These are phyloP conservation scores for Falco cherrug DNA, from an alignment of 2,797 vertebrate genomes.

Conservation along the genomic window DNA sequence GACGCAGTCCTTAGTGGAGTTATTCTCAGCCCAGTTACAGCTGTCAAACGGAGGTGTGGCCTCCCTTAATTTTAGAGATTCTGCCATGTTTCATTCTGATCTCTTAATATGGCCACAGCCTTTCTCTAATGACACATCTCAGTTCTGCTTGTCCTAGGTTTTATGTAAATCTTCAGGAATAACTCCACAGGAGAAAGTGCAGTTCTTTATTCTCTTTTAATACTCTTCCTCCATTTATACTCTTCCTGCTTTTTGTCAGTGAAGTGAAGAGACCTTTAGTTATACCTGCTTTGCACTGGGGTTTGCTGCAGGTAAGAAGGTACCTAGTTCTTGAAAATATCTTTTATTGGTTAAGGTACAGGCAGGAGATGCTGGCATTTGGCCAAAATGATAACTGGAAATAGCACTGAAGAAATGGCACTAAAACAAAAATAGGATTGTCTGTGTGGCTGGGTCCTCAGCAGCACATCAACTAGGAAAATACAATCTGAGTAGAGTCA, in stretches of 20 bases:
- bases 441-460: background rate
- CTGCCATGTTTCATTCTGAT: conserved; percentile 47
- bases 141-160: background rate
- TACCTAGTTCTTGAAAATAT: background rate
- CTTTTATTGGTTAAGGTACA: background rate
- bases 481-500: background rate
- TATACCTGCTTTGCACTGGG: background rate
- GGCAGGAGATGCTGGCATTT: background rate
- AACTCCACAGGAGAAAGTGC: background rate
- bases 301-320: background rate
- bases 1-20: conserved; percentile 21
- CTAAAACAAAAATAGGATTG: background rate
- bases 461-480: background rate
- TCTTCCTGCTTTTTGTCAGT: background rate
- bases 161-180: background rate
- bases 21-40: conserved; percentile 38
- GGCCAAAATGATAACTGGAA: background rate
- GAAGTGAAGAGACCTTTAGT: background rate
- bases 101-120: conserved; percentile 14
- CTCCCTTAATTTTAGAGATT: conserved; percentile 46
- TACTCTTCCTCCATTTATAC: background rate
- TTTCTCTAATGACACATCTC: background rate
- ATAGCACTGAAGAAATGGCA: background rate
- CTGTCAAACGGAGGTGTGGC: conserved; percentile 43
- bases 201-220: background rate